These are phyloP conservation scores for Gonocerus acuteangulatus DNA, from an alignment of 2,888 invertebrate species.

Conservation along the genomic window DNA sequence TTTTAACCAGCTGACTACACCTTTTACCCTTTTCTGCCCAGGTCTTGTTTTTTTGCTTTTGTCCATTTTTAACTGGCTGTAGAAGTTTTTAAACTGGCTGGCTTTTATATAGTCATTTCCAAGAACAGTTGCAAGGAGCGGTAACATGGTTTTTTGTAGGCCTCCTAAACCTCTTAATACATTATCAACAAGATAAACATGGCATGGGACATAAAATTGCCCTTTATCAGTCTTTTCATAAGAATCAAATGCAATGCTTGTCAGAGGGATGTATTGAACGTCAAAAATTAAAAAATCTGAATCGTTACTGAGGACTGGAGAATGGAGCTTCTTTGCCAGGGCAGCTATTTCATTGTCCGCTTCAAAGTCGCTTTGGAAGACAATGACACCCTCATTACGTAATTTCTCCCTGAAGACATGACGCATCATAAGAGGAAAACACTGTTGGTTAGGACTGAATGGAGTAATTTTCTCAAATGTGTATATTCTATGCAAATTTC, in stretches of 20 bases:
- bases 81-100: conserved; percentile 62
- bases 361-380: conserved; percentile 73
- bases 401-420: conserved; percentile 68
- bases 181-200: conserved; percentile 63
- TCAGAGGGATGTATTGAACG: conserved; percentile 71
- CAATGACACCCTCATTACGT: conserved; percentile 54
- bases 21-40: conserved; percentile 61
- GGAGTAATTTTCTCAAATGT: conserved; percentile 30
- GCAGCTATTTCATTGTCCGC: conserved; percentile 84
- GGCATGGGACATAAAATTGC: conserved; percentile 53
- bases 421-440: conserved; percentile 65
- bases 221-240: conserved; percentile 39
- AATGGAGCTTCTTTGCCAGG: conserved; percentile 65
- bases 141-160: conserved; percentile 59
- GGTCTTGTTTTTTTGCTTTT: conserved; percentile 51
- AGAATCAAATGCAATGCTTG: conserved; percentile 52
- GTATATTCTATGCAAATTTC: conserved; percentile 53
- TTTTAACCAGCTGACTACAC: conserved; percentile 67
- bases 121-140: conserved; percentile 70
- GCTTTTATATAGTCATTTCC: conserved; percentile 83
- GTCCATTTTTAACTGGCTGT: conserved; percentile 54
- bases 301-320: conserved; percentile 85
- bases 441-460: conserved; percentile 37
- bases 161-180: conserved; percentile 59
- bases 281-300: conserved; percentile 91